These are phyloP conservation scores for Rhopilema esculentum DNA, from an alignment of 30 jellyfish, hydroid and myxozoan genomes.

Conservation along the genomic window DNA sequence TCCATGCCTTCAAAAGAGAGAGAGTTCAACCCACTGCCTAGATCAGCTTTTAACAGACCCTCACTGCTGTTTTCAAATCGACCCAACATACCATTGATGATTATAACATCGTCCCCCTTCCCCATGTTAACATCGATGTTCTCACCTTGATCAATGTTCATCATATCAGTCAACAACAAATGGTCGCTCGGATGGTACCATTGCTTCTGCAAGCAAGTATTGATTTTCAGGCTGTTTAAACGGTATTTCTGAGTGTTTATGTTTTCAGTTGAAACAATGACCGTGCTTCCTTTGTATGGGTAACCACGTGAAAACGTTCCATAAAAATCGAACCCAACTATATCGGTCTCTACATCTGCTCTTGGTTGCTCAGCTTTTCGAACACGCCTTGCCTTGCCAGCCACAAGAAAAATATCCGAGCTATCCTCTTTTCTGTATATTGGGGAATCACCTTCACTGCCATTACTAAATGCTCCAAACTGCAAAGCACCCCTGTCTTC, in stretches of 20 bases:
- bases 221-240: constrained; percentile 52
- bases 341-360: constrained; percentile 45
- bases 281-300: constrained; percentile 68
- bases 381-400: constrained; percentile 59
- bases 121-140: constrained; percentile 51
- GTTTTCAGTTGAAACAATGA: constrained; percentile 46
- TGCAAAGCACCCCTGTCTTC: constrained; percentile 54
- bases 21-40: constrained; percentile 63
- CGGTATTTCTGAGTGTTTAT: constrained; percentile 56
- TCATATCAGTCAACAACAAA: constrained; percentile 60
- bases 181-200: constrained; percentile 73
- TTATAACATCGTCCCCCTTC: constrained; percentile 66
- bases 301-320: constrained; percentile 59
- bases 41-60: constrained; percentile 28
- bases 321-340: constrained; percentile 68
- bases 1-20: constrained; percentile 72
- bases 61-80: constrained; percentile 19
- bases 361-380: constrained; percentile 45
- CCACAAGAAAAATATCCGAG: constrained; percentile 55
- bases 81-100: constrained; percentile 65
- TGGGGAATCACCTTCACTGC: constrained; percentile 59
- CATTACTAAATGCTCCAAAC: constrained; percentile 53
- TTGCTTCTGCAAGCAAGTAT: constrained; percentile 48
- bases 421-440: constrained; percentile 61
- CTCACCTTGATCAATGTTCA: constrained; percentile 66